phyloP scores from a whole-genome alignment of 2,797 vertebrate genomes.

The Eidolon dupreanum region DNA sequence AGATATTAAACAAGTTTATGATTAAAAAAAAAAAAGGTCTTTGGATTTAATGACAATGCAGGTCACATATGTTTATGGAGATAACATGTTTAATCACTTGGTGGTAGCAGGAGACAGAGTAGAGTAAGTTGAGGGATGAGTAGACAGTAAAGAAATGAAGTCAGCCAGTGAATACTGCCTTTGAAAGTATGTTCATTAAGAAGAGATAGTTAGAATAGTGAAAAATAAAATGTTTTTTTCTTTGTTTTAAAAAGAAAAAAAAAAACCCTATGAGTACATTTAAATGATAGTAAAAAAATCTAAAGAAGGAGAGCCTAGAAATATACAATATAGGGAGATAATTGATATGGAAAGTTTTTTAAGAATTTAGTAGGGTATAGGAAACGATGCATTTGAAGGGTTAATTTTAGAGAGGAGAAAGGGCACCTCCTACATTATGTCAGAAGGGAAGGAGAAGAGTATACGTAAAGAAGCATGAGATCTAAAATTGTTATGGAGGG shows the following conservation, averaged over 20 bases:
- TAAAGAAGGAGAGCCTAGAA: not conserved
- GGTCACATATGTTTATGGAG: not conserved
- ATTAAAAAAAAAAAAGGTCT: not conserved
- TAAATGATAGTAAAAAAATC: not conserved
- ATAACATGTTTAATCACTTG: not conserved
- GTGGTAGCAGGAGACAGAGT: not conserved
- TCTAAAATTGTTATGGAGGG: not conserved
- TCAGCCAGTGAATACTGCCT: not conserved
- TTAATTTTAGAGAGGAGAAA: not conserved
- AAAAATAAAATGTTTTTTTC: not conserved
- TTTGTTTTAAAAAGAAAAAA: conserved; percentile 15
- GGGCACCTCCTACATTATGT: not conserved
- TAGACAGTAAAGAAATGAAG: not conserved
- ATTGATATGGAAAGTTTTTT: not conserved
- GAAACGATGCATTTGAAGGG: not conserved
- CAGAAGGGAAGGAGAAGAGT: not conserved
- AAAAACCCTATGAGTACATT: not conserved
- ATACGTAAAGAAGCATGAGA: not conserved
- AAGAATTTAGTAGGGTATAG: not conserved
- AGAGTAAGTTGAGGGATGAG: not conserved
- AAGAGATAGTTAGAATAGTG: not conserved
- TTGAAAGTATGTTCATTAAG: not conserved
- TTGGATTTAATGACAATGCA: not conserved
- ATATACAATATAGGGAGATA: not conserved
- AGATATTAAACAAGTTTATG: not conserved